Conservation (phyloP, 2,113 vertebrate genomes). For the Odocoileus virginianus region DNA sequence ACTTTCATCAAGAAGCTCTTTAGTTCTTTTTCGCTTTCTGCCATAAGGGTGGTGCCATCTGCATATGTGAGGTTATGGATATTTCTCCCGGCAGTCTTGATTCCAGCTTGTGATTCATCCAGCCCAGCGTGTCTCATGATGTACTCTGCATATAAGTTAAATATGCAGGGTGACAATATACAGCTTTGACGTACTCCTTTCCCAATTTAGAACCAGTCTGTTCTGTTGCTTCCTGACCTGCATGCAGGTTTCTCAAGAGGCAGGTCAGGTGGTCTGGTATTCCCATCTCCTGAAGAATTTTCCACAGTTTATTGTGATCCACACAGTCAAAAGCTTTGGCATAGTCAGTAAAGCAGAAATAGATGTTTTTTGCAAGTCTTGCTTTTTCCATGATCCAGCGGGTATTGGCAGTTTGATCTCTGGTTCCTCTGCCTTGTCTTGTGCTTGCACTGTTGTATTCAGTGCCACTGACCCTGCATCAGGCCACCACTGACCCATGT, state of each 20-base stretch:
- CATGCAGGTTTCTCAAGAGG: background rate
- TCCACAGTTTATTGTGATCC: background rate
- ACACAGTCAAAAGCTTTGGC: background rate
- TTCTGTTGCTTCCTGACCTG: background rate
- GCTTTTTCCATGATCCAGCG: accelerated
- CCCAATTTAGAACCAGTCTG: background rate
- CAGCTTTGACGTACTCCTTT: background rate
- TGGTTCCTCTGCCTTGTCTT: background rate
- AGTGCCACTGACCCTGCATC: background rate
- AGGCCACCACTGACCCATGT: background rate
- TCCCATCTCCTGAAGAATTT: background rate
- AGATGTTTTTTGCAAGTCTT: background rate
- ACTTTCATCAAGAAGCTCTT: background rate
- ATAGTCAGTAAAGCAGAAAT: background rate
- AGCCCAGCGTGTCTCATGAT: background rate
- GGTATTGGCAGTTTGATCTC: background rate
- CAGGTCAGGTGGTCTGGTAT: background rate
- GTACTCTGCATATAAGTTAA: background rate
- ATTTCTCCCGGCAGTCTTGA: background rate
- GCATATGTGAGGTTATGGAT: background rate
- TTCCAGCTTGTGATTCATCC: background rate
- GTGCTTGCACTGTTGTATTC: background rate
- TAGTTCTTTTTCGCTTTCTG: background rate
- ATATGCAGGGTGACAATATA: background rate
- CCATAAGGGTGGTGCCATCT: background rate